Evolutionary conservation across 1,140 invertebrate species (phyloP).

Genomic region (Drosophila sechellia): DNA sequence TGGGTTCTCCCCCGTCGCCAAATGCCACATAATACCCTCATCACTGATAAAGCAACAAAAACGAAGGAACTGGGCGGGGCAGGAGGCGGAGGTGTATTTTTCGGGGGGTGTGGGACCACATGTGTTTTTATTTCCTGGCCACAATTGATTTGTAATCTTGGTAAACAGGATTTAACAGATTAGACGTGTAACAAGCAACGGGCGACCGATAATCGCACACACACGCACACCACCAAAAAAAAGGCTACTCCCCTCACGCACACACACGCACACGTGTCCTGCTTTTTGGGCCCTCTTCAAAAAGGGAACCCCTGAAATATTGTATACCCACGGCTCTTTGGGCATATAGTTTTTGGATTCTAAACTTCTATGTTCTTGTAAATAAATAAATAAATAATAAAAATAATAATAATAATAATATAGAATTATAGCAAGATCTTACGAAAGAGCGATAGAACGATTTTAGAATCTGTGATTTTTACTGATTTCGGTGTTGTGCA

Average conservation of each 20-base stretch:
- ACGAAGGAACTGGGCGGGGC: neutral
- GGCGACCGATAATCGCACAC: slow-evolving; percentile 74
- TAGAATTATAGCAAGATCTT: neutral
- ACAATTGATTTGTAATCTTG: slow-evolving; percentile 82
- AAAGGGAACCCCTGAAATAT: slow-evolving; percentile 27
- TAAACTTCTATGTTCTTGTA: too few relatives aligned
- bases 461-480: too few relatives aligned
- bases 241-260: slow-evolving; percentile 2
- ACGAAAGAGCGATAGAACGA: too few relatives aligned
- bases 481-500: too few relatives aligned
- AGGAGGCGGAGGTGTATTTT: neutral
- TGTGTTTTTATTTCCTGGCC: slow-evolving; percentile 79
- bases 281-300: slow-evolving; percentile 50
- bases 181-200: slow-evolving; percentile 78
- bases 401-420: neutral
- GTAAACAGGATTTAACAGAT: slow-evolving; percentile 82
- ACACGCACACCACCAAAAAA: slow-evolving; percentile 35
- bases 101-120: slow-evolving; percentile 26
- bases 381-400: neutral
- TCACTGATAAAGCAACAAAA: slow-evolving; percentile 36
- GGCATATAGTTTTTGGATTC: neutral
- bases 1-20: neutral
- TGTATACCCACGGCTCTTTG: neutral
- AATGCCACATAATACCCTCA: slow-evolving; percentile 40
- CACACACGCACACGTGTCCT: slow-evolving; percentile 50